Conservation (phyloP, 37 sponge, comb jelly and placozoan species). For the Petrosia ficiformis region DNA sequence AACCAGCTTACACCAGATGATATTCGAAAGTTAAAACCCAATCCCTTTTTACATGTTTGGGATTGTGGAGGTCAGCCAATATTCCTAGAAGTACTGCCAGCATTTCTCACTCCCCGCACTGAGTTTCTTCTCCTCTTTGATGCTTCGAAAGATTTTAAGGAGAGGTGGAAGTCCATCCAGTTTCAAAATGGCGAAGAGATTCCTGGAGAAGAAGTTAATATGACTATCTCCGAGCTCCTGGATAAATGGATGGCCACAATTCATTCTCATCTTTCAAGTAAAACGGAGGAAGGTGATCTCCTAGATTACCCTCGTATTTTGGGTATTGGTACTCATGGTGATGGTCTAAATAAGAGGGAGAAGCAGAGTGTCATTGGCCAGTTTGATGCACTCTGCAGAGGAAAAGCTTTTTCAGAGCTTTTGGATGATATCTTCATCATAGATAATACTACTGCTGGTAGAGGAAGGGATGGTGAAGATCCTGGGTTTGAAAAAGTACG, state of each 20-base stretch:
- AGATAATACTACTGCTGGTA: neutral
- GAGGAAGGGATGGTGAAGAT: neutral
- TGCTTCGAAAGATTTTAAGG: slow-evolving; percentile 17
- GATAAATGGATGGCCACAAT: too few species aligned
- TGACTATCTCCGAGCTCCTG: slow-evolving; percentile 4
- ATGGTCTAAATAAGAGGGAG: neutral
- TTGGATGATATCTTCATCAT: neutral
- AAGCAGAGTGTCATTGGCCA: too few species aligned
- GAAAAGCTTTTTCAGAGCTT: too few species aligned
- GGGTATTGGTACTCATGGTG: slow-evolving; percentile 16
- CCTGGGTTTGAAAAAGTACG: neutral
- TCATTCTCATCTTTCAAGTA: neutral
- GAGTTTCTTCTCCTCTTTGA: slow-evolving; percentile 46
- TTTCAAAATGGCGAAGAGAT: slow-evolving; percentile 13
- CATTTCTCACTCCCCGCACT: slow-evolving; percentile 6
- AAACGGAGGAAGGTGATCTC: neutral
- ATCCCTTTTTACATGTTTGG: too few species aligned
- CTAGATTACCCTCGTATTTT: slow-evolving; percentile 1
- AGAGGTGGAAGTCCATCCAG: too few species aligned
- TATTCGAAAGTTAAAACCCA: too few species aligned
- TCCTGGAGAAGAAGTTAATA: neutral
- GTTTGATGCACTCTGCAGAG: too few species aligned
- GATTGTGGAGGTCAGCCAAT: slow-evolving; percentile 2
- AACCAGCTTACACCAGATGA: too few species aligned
- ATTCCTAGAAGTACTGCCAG: slow-evolving; percentile 8